Conservation (phyloP, 2,113 vertebrate species). For the Hiodon tergisus region DNA sequence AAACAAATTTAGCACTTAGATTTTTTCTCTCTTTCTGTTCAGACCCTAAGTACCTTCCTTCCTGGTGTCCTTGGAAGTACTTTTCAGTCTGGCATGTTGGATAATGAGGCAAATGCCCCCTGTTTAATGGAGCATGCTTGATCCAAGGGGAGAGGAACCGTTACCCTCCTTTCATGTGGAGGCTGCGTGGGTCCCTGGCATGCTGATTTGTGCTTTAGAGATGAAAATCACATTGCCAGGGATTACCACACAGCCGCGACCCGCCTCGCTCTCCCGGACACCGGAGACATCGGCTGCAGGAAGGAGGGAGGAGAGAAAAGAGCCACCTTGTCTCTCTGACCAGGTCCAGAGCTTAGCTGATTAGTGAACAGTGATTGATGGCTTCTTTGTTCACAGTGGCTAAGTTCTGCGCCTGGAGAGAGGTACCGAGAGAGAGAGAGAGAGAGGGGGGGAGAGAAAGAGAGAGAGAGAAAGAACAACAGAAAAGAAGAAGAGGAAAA, state of each 20-base stretch:
- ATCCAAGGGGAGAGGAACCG: constrained; percentile 46
- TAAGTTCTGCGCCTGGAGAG: constrained; percentile 99
- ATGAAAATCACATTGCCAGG: constrained; percentile 99
- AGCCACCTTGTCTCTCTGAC: constrained; percentile 70
- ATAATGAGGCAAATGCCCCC: constrained; percentile 66
- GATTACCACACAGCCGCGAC: constrained; percentile 97
- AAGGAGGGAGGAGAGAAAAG: constrained; percentile 25
- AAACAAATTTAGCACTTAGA: too few relatives aligned
- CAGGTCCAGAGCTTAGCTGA: constrained; percentile 99
- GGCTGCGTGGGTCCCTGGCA: constrained; percentile 99
- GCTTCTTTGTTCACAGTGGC: constrained; percentile 99
- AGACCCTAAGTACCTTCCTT: too few relatives aligned
- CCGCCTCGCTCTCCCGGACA: constrained; percentile 69
- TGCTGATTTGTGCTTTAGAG: constrained; percentile 99
- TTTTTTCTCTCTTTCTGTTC: too few relatives aligned
- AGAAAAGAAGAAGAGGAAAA: too few relatives aligned
- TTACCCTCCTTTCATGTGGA: constrained; percentile 63
- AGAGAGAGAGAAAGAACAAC: not conserved
- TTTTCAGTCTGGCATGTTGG: too few relatives aligned
- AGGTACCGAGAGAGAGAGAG: constrained; percentile 63
- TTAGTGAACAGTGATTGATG: constrained; percentile 99
- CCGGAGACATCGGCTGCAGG: constrained; percentile 36
- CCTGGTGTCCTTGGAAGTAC: too few relatives aligned
- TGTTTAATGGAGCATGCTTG: constrained; percentile 56
- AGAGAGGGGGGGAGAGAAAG: constrained; percentile 33